Conservation (phyloP, 2,113 vertebrate species). For the Engystomops pustulosus region DNA sequence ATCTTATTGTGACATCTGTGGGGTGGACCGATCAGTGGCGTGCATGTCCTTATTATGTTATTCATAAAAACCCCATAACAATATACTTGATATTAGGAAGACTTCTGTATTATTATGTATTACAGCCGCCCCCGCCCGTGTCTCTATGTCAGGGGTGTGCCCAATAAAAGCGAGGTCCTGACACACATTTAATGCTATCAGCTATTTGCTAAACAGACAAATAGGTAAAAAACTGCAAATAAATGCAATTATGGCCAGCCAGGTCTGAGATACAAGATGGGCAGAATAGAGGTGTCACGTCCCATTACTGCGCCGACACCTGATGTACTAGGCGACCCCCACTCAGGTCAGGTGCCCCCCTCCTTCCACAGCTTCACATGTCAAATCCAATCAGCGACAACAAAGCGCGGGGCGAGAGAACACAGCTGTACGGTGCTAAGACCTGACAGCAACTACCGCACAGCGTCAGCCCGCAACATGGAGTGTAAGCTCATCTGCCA, state of each 20-base stretch:
- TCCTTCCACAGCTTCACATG: slow-evolving; percentile 34
- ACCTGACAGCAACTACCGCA: neutral
- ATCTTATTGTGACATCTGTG: too few relatives aligned
- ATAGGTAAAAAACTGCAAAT: slow-evolving; percentile 45
- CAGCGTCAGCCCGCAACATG: neutral
- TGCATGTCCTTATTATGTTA: too few relatives aligned
- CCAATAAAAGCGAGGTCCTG: slow-evolving; percentile 39
- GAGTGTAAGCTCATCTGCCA: slow-evolving; percentile 35
- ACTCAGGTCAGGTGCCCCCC: slow-evolving; percentile 50
- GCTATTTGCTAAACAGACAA: slow-evolving; percentile 49
- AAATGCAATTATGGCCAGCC: slow-evolving; percentile 51
- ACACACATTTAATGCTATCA: slow-evolving; percentile 49
- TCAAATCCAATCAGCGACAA: slow-evolving; percentile 52
- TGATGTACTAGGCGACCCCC: slow-evolving; percentile 95
- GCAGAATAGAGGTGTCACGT: slow-evolving; percentile 99
- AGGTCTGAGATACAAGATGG: slow-evolving; percentile 22
- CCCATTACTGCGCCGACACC: slow-evolving; percentile 95
- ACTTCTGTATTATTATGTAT: neutral
- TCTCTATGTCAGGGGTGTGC: neutral
- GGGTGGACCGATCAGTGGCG: too few relatives aligned
- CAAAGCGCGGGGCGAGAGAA: slow-evolving; percentile 37
- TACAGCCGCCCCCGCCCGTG: too few relatives aligned
- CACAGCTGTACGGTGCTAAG: slow-evolving; percentile 20
- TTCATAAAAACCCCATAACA: too few relatives aligned
- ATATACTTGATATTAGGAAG: neutral